These are phyloP conservation scores for Homalodisca vitripennis DNA, from an alignment of 1,140 invertebrate genomes.

Conservation along the genomic window DNA sequence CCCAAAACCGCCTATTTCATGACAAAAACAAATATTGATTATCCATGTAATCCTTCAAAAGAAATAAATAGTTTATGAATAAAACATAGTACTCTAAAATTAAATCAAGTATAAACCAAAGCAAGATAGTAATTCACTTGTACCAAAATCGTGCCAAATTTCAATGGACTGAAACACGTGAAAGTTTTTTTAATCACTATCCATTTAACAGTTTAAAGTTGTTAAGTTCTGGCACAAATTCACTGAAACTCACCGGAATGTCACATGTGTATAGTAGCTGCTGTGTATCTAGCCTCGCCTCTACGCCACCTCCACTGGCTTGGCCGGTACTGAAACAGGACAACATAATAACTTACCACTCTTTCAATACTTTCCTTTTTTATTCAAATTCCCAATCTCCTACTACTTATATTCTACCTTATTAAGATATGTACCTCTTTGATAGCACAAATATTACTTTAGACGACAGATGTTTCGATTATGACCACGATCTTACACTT, in stretches of 20 bases:
- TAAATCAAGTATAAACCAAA: neutral
- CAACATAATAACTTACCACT: no score
- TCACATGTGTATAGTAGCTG: constrained; percentile 91
- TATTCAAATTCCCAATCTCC: no score
- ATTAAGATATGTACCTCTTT: no score
- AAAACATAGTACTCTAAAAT: neutral
- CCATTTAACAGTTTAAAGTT: neutral
- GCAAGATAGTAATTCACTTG: neutral
- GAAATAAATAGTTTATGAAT: neutral
- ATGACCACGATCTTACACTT: no score
- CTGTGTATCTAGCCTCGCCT: constrained; percentile 87
- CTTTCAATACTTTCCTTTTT: no score
- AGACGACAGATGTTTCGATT: no score
- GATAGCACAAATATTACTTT: no score
- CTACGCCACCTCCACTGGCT: constrained; percentile 88
- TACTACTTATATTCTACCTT: no score
- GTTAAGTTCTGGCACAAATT: neutral
- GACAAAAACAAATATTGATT: no score
- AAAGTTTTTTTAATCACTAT: neutral
- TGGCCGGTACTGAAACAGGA: constrained; percentile 87
- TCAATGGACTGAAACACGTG: neutral
- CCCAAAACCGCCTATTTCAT: no score
- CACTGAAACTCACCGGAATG: neutral
- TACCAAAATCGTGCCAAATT: neutral
- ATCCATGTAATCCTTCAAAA: no score